Conservation (phyloP, 2,797 vertebrate species). For the Typhlichthys eigenmanni region DNA sequence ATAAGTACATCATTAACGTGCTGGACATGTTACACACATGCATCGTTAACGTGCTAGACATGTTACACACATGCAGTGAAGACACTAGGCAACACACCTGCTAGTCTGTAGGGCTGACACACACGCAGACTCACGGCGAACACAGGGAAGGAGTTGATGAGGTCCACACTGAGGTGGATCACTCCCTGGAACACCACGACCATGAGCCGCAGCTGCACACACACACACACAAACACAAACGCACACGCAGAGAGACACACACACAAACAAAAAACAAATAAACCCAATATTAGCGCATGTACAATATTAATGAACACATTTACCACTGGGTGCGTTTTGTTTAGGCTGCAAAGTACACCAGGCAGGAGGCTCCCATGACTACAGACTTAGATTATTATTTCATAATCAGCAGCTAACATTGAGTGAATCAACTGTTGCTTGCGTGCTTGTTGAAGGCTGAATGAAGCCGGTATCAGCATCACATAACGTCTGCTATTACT, state of each 20-base stretch:
- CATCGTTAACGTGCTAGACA: too few relatives aligned
- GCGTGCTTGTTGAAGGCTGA: too few relatives aligned
- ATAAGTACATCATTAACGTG: too few relatives aligned
- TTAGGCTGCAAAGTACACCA: background rate
- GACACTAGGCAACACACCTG: constrained; percentile 71
- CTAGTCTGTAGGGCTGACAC: constrained; percentile 86
- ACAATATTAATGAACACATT: background rate
- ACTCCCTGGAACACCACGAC: constrained; percentile 92
- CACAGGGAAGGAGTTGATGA: constrained; percentile 91
- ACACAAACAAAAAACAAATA: background rate
- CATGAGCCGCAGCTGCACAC: constrained; percentile 85
- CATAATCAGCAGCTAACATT: too few relatives aligned
- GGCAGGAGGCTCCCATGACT: too few relatives aligned
- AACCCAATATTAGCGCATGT: too few relatives aligned
- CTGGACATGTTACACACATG: too few relatives aligned
- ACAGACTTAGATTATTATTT: too few relatives aligned
- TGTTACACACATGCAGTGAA: background rate
- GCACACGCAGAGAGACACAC: background rate
- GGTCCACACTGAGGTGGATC: constrained; percentile 86
- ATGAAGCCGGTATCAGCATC: too few relatives aligned
- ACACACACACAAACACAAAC: background rate
- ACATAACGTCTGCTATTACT: too few relatives aligned
- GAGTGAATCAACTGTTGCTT: too few relatives aligned
- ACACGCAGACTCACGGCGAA: constrained; percentile 85
- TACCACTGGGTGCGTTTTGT: background rate